A percentile compares a stretch with the other conserved stretches of the same genome.
Conservation (phyloP, 2,888 invertebrate genomes). For the Macrosiphum euphorbiae region DNA sequence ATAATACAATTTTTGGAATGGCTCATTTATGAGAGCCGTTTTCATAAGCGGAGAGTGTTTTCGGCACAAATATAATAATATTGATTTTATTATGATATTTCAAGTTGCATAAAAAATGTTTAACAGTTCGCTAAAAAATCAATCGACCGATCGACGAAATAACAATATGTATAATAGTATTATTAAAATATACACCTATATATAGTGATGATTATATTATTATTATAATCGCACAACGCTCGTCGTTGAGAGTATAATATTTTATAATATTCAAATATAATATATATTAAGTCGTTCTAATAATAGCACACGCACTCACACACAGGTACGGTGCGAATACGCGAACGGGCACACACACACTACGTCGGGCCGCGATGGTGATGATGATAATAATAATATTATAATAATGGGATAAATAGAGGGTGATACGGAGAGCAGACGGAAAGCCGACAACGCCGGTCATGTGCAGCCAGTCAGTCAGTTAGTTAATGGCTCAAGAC, state of each 20-base stretch:
- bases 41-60: too few species aligned
- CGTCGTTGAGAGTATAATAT: background rate
- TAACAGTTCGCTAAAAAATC: background rate
- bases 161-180: too few species aligned
- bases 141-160: too few species aligned
- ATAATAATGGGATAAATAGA: constrained; percentile 50
- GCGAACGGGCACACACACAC: background rate
- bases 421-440: constrained; percentile 56
- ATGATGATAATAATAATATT: constrained; percentile 16
- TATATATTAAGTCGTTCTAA: constrained; percentile 19
- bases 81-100: background rate
- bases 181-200: background rate
- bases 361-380: background rate
- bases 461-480: constrained; percentile 58
- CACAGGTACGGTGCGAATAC: background rate
- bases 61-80: too few species aligned
- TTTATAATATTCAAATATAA: background rate
- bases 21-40: background rate
- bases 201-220: too few species aligned
- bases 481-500: constrained; percentile 64
- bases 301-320: background rate
- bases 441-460: constrained; percentile 55
- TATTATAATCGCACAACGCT: background rate
- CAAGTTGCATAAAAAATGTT: background rate
- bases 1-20: background rate